Percentiles rank a stretch among this genome's conserved stretches.
Evolutionary conservation across 2,113 vertebrate species (phyloP).

Genomic region (Galemys pyrenaicus): DNA sequence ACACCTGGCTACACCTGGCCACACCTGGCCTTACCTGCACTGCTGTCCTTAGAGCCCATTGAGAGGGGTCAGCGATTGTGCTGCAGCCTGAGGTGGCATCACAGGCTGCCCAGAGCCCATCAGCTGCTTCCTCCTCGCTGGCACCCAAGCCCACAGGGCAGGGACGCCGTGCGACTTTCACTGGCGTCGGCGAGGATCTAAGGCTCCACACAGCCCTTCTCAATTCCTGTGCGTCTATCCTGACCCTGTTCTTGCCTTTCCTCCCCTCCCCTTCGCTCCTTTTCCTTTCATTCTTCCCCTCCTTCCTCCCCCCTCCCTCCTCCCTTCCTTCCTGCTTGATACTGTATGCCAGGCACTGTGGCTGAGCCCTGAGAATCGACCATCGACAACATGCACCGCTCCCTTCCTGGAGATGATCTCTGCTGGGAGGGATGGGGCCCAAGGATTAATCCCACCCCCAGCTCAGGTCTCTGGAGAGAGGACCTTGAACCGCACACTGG

Average conservation of each 20-base stretch:
- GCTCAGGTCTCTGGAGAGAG: neutral
- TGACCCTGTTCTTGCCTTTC: neutral
- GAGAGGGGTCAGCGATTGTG: neutral
- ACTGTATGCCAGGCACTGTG: neutral
- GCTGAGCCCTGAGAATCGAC: neutral
- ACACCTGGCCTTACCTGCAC: neutral
- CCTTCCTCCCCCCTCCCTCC: no score
- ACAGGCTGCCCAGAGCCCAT: neutral
- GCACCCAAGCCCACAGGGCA: neutral
- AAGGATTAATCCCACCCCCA: fast-evolving
- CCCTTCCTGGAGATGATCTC: neutral
- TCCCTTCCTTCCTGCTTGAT: neutral
- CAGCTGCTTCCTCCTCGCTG: neutral
- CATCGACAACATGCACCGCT: neutral
- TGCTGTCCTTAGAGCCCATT: neutral
- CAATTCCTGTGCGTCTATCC: neutral
- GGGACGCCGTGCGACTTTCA: fast-evolving
- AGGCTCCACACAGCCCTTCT: neutral
- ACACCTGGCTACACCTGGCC: neutral
- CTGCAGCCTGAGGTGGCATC: neutral
- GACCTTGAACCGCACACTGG: neutral
- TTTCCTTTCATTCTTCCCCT: no score
- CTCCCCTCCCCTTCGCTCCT: no score
- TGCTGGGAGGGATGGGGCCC: neutral
- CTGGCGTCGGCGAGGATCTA: neutral